A percentile compares a stretch with the other conserved stretches of the same genome.
Conservation (phyloP, 2,797 vertebrate species). For the Gallinago solitaria region DNA sequence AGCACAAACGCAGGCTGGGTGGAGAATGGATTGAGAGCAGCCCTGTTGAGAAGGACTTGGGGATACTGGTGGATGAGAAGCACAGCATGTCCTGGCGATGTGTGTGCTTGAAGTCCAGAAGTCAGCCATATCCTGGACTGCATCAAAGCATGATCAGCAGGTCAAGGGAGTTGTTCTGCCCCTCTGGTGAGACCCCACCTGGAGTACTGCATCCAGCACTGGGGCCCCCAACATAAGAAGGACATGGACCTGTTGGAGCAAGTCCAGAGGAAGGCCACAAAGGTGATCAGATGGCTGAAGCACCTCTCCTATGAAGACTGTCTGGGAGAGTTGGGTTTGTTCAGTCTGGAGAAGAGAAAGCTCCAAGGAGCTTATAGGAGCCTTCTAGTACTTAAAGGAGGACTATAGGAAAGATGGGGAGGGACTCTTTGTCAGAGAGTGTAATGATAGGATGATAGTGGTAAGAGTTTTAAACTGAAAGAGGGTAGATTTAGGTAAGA, state of each 20-base stretch:
- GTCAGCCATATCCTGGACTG: not conserved
- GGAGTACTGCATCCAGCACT: not conserved
- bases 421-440: not conserved
- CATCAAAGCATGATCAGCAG: not conserved
- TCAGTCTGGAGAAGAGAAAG: not conserved
- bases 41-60: not conserved
- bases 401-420: not conserved
- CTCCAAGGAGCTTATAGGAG: not conserved
- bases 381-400: not conserved
- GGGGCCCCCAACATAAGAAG: not conserved
- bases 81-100: not conserved
- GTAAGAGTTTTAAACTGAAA: not conserved
- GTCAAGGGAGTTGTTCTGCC: not conserved
- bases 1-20: not conserved
- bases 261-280: not conserved
- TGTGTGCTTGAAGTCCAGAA: not conserved
- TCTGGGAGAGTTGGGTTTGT: not conserved
- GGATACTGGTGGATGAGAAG: not conserved
- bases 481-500: not conserved
- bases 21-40: not conserved
- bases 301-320: not conserved
- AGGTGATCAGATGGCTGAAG: not conserved
- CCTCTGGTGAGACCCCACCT: not conserved
- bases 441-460: not conserved
- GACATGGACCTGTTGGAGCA: not conserved